Base-by-base conservation (phyloP, 2,113 vertebrate genomes). In the Xenopus laevis region DNA sequence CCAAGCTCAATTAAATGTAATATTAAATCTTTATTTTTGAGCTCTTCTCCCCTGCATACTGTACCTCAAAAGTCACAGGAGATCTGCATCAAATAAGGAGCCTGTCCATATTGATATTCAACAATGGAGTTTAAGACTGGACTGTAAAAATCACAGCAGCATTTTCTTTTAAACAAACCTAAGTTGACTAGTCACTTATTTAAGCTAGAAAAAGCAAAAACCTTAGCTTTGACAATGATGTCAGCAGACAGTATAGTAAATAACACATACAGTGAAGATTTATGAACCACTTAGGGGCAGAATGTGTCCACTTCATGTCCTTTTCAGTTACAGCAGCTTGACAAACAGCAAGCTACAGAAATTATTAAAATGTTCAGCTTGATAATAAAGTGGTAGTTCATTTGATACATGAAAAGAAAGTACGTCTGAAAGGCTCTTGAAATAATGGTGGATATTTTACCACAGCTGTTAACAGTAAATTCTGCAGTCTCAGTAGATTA, bases 401-500 rank as follows among this genome's bases (percentile, higher is more conserved):
- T 47, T 58, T 52, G 30, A 18, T 33, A 73, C 23, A 65, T 64
- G 30, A 65, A 65, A 57, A 62, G 9, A 73, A 55, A 55, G 30
- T 44, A 65, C 46, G 13, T 71, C 70, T 71, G 47, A 11, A 18
- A 64, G 18, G 50, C 62, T 45, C 71, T 73, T 23, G 50, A 73
- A 73, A 53, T 55, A 65, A 72, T 55, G 45, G 68, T 44, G 45
- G 45, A 17, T 72, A 63, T 63, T 71, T 71, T 71, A 58, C 71
- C 71, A 44, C 62, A 64, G 59, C 60, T 72, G 59, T 21, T 64
- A 72, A n/a, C 59, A 63, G 59, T 53, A 17, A 72, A 46, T 40
- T 33, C 46, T 72, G 58, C 60, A 72, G 64, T 72, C 60, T 63
- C 63, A 64, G 71, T 53, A 63, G 46, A 72, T 72, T 64, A 72